Evolutionary conservation across 2,113 vertebrate genomes (phyloP).

Genomic region (Apodemus sylvaticus): DNA sequence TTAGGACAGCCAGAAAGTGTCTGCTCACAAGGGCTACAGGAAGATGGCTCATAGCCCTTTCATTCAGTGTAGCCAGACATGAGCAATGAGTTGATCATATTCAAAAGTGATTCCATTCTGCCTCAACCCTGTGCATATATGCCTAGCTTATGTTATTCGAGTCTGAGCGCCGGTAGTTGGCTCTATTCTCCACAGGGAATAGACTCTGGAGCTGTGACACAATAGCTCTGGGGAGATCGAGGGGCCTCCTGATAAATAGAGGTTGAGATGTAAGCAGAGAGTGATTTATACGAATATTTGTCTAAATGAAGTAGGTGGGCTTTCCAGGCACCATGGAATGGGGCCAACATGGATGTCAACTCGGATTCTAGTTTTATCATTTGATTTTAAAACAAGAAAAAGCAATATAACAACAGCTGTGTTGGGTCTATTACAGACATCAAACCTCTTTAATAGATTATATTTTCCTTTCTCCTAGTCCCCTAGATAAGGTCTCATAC

Average conservation of each 20-base stretch:
- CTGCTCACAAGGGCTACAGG: constrained; percentile 71
- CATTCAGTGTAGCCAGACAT: constrained; percentile 82
- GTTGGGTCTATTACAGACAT: background rate
- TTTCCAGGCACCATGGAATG: background rate
- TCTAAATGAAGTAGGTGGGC: constrained; percentile 49
- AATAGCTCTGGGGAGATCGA: background rate
- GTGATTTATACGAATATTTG: constrained; percentile 56
- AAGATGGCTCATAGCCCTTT: constrained; percentile 82
- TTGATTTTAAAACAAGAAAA: constrained; percentile 47
- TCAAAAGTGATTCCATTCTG: constrained; percentile 81
- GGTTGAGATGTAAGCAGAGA: constrained; percentile 50
- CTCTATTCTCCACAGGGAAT: constrained; percentile 8
- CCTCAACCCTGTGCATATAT: constrained; percentile 49
- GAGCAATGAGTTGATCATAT: constrained; percentile 86
- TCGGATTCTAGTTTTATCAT: constrained; percentile 36
- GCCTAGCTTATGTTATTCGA: constrained; percentile 76
- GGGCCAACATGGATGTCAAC: background rate
- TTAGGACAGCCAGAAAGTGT: constrained; percentile 77
- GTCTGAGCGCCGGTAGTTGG: constrained; percentile 44
- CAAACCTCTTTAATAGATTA: constrained; percentile 21
- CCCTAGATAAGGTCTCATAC: background rate
- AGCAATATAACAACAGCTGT: background rate
- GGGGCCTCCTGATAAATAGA: background rate
- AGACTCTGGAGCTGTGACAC: background rate
- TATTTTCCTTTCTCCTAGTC: background rate